Evolutionary conservation across 2,888 invertebrate genomes (phyloP).

Genomic region (Clitarchus hookeri): DNA sequence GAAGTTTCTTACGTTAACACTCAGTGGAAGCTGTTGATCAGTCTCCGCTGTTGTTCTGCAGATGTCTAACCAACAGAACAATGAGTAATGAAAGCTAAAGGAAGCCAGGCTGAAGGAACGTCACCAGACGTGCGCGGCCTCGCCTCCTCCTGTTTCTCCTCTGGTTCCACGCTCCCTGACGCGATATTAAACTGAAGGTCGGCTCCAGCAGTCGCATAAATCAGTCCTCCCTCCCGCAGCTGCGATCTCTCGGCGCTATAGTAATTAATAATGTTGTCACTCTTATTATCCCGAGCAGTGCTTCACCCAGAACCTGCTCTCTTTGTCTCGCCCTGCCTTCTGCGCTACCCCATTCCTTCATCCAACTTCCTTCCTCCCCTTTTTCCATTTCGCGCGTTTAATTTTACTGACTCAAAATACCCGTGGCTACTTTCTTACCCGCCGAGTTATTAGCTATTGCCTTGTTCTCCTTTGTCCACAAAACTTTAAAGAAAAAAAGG

Average conservation of each 20-base stretch:
- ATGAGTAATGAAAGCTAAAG: no score
- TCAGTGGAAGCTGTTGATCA: no score
- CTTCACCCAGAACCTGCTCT: not conserved
- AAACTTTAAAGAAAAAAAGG: not conserved
- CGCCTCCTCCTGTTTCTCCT: no score
- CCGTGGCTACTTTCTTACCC: not conserved
- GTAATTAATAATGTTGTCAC: constrained; percentile 14
- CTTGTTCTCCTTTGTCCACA: not conserved
- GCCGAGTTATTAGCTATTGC: not conserved
- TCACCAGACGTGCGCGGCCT: no score
- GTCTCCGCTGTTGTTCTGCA: no score
- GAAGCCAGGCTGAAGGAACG: no score
- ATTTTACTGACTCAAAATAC: not conserved
- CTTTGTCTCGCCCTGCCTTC: not conserved
- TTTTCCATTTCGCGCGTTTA: not conserved
- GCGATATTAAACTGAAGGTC: not conserved
- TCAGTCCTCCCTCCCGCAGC: not conserved
- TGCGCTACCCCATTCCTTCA: no score
- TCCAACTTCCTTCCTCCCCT: not conserved
- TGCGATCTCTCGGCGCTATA: not conserved
- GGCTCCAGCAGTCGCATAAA: not conserved
- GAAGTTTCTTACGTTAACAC: no score
- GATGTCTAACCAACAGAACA: no score
- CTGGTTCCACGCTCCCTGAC: not conserved
- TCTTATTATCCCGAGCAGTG: not conserved